These are phyloP conservation scores for Embidobia sp. DNA, from an alignment of 2,888 invertebrate genomes.

Conservation along the genomic window DNA sequence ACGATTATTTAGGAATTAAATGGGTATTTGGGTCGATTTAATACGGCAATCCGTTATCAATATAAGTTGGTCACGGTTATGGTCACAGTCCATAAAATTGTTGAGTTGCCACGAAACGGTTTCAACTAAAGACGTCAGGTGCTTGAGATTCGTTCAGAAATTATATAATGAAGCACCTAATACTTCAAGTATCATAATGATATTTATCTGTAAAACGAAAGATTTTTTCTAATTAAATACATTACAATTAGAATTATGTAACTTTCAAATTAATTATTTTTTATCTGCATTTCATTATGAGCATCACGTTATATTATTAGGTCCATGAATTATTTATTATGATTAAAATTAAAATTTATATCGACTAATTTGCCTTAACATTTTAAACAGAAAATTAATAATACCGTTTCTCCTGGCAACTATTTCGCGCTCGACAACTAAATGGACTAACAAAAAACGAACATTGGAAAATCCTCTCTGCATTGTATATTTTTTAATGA, in stretches of 20 bases:
- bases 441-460: no score
- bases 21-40: slow-evolving; percentile 51
- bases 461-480: no score
- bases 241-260: not conserved
- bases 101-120: slow-evolving; percentile 34
- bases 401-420: no score
- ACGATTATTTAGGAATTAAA: slow-evolving; percentile 19
- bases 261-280: slow-evolving; percentile 3
- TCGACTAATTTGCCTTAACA: no score
- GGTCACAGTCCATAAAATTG: slow-evolving; percentile 53
- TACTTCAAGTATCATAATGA: slow-evolving; percentile 2
- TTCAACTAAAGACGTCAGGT: slow-evolving; percentile 26
- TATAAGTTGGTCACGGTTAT: slow-evolving; percentile 55
- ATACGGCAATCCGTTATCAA: slow-evolving; percentile 45
- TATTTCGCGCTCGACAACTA: no score
- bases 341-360: no score
- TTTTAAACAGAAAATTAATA: no score
- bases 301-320: no score
- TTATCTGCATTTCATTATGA: slow-evolving; percentile 1
- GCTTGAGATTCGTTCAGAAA: slow-evolving; percentile 41
- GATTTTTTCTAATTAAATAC: not conserved
- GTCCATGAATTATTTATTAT: not conserved
- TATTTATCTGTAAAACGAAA: not conserved
- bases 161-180: slow-evolving; percentile 19
- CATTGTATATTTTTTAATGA: no score